A percentile compares a stretch with the other conserved stretches of the same genome.
phyloP scores from a whole-genome alignment of 2,797 vertebrate genomes.

The Anomalospiza imberbis region DNA sequence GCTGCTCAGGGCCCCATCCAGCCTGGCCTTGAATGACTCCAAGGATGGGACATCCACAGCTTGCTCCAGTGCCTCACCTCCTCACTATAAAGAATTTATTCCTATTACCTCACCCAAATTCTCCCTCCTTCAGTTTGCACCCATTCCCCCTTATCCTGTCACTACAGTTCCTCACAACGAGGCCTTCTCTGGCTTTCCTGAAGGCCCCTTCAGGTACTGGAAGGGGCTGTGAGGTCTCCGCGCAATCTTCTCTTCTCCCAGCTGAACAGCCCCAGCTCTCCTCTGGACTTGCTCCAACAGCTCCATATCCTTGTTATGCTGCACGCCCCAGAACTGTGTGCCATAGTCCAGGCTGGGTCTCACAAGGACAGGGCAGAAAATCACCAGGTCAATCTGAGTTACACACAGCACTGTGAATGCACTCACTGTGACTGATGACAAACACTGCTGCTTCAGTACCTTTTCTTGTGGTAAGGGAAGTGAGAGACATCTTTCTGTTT shows the following conservation, averaged over 20 bases:
- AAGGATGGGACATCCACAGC: not conserved
- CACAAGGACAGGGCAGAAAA: not conserved
- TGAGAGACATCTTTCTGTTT: not conserved
- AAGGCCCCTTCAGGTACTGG: not conserved
- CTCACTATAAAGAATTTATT: not conserved
- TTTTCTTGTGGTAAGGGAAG: not conserved
- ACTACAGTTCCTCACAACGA: accelerated
- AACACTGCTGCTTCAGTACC: not conserved
- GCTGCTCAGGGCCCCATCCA: not conserved
- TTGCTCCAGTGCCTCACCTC: not conserved
- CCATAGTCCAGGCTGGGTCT: not conserved
- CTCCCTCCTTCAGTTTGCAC: not conserved
- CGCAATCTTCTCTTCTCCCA: not conserved
- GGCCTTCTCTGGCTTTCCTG: not conserved
- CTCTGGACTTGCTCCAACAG: not conserved
- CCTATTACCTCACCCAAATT: not conserved
- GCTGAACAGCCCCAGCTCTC: not conserved
- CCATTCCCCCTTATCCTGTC: not conserved
- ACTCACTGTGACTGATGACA: not conserved
- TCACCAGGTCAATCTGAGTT: not conserved
- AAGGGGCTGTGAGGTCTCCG: not conserved
- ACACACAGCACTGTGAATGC: not conserved
- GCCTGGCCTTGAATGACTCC: too few species aligned
- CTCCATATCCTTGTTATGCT: accelerated
- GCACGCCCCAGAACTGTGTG: not conserved